A percentile compares a stretch with the other conserved stretches of the same genome.
These are phyloP conservation scores for Isichthys henryi DNA, from an alignment of 2,113 vertebrate species.

Conservation along the genomic window DNA sequence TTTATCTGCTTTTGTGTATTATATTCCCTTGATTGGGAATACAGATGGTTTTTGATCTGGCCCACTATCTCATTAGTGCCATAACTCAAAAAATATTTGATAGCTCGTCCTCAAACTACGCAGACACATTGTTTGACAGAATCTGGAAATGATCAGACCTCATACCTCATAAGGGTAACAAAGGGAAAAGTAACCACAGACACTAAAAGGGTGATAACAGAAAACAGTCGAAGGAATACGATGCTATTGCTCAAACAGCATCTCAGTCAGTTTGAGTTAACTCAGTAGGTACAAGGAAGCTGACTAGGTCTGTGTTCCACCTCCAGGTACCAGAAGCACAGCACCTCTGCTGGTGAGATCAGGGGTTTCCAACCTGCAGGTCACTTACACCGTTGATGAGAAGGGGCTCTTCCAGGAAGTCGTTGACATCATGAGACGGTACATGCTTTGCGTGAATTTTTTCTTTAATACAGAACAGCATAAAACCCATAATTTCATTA, in stretches of 20 bases:
- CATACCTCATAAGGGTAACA: not conserved
- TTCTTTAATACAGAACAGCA: not conserved
- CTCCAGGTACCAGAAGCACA: slow-evolving; percentile 66
- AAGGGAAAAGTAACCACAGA: not conserved
- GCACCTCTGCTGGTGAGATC: slow-evolving; percentile 87
- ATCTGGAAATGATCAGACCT: not conserved
- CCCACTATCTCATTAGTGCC: not conserved
- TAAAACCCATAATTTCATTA: not conserved
- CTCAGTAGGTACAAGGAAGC: not conserved
- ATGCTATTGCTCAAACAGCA: not conserved
- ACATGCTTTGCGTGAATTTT: slow-evolving; percentile 27
- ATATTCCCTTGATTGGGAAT: not conserved
- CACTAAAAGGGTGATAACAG: not conserved
- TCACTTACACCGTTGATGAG: slow-evolving; percentile 83
- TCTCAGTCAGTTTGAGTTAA: not conserved
- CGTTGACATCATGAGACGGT: slow-evolving; percentile 79
- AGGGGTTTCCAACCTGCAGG: slow-evolving; percentile 80
- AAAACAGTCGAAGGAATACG: not conserved
- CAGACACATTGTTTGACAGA: not conserved
- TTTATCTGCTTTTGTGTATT: not conserved
- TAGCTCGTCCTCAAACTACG: not conserved
- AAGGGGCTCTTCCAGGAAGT: slow-evolving; percentile 86
- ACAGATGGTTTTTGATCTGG: not conserved
- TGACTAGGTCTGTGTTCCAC: not conserved
- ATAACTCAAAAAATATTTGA: not conserved